Conservation (phyloP, 2,888 invertebrate genomes). For the Epirrita christyi region DNA sequence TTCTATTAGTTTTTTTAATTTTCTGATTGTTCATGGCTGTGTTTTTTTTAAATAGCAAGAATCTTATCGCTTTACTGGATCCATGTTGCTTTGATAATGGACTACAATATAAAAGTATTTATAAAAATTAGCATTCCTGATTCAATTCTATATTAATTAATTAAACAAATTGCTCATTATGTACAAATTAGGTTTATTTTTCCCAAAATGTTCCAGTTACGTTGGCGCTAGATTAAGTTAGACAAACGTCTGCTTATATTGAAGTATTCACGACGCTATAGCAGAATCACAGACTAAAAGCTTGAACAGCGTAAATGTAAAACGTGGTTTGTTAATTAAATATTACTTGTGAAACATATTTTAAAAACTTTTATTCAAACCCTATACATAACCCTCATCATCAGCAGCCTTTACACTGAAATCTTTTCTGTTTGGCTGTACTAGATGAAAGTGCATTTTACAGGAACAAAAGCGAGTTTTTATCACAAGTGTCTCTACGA, state of each 20-base stretch:
- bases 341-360: slow-evolving; percentile 51
- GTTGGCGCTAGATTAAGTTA: slow-evolving; percentile 30
- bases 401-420: too few relatives aligned
- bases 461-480: too few relatives aligned
- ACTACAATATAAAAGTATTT: too few relatives aligned
- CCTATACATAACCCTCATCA: background rate
- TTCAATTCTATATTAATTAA: slow-evolving; percentile 4
- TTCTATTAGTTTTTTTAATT: too few relatives aligned
- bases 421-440: too few relatives aligned
- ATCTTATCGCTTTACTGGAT: too few relatives aligned
- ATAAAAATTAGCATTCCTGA: slow-evolving; percentile 1
- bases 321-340: slow-evolving; percentile 71
- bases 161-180: slow-evolving; percentile 22
- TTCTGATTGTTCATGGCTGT: too few relatives aligned
- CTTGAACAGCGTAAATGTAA: slow-evolving; percentile 73
- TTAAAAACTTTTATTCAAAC: background rate
- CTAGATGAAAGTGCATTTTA: too few relatives aligned
- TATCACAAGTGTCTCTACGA: too few relatives aligned
- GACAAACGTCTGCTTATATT: slow-evolving; percentile 18
- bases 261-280: slow-evolving; percentile 50
- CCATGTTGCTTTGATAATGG: too few relatives aligned
- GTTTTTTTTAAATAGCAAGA: too few relatives aligned
- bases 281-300: slow-evolving; percentile 63
- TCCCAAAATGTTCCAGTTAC: slow-evolving; percentile 11
- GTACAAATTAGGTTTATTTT: slow-evolving; percentile 24